Conservation (phyloP, 2,797 vertebrate species). For the Tokudaia tokunoshimensis region DNA sequence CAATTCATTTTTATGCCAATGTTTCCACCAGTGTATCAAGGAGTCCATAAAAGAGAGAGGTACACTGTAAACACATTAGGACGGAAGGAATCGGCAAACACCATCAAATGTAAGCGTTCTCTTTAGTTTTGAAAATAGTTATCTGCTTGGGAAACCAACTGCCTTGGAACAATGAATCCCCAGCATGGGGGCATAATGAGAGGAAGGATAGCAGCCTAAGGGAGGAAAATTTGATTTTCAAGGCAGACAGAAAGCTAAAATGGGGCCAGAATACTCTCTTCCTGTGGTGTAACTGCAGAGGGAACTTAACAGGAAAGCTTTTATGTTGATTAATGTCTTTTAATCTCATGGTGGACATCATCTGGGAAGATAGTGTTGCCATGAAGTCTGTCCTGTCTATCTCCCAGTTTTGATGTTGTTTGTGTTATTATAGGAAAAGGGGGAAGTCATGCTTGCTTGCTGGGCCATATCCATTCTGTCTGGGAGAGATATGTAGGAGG, state of each 20-base stretch:
- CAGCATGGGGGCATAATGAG: slow-evolving; percentile 60
- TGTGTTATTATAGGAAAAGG: not conserved
- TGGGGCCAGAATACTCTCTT: not conserved
- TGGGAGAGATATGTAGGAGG: not conserved
- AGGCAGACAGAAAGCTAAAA: slow-evolving; percentile 2
- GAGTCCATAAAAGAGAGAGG: slow-evolving; percentile 73
- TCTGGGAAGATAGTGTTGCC: not conserved
- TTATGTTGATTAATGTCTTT: slow-evolving; percentile 1
- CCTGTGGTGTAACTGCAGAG: not conserved
- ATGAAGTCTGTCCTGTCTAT: not conserved
- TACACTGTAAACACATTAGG: slow-evolving; percentile 42
- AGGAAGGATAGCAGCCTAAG: slow-evolving; percentile 29
- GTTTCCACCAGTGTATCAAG: slow-evolving; percentile 69
- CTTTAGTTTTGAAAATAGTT: slow-evolving; percentile 56
- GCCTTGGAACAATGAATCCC: slow-evolving; percentile 63
- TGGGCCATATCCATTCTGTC: not conserved
- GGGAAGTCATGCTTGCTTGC: fast-evolving
- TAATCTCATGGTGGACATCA: fast-evolving
- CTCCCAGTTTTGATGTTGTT: not conserved
- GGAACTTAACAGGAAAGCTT: not conserved
- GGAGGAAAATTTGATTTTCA: slow-evolving; percentile 1
- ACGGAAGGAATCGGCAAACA: not conserved
- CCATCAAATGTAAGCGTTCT: not conserved
- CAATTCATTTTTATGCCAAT: slow-evolving; percentile 81
- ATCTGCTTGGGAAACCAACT: slow-evolving; percentile 71